Evolutionary conservation across 2,113 vertebrate genomes (phyloP).

Genomic region (Heliornis fulica): DNA sequence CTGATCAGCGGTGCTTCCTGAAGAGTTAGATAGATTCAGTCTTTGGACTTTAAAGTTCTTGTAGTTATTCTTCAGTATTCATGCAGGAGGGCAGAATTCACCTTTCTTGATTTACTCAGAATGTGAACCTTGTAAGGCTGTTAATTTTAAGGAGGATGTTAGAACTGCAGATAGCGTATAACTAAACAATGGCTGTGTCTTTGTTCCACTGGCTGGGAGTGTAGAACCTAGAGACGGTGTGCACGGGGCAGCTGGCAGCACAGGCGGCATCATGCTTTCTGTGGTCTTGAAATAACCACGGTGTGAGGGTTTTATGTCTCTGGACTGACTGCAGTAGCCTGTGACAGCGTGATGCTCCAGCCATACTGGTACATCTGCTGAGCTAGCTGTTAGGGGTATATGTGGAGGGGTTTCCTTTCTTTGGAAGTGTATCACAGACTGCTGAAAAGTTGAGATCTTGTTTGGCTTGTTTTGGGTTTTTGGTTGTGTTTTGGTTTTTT

Average conservation of each 20-base stretch:
- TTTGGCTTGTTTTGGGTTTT: background rate
- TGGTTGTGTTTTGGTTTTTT: background rate
- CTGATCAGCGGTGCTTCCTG: background rate
- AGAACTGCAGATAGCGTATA: background rate
- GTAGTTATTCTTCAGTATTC: background rate
- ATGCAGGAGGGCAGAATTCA: background rate
- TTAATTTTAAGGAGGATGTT: background rate
- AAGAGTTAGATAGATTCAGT: background rate
- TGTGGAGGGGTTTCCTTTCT: background rate
- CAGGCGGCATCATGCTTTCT: background rate
- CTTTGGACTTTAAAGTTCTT: background rate
- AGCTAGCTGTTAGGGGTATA: background rate
- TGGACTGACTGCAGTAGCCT: background rate
- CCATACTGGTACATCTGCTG: rapidly evolving
- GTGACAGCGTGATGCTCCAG: background rate
- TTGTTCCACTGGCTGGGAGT: background rate
- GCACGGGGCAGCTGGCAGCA: background rate
- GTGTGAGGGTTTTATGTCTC: background rate
- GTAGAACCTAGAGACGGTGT: background rate
- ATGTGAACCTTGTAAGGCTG: background rate
- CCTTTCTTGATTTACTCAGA: background rate
- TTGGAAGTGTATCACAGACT: background rate
- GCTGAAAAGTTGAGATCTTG: background rate
- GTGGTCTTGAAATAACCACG: background rate
- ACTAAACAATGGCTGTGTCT: background rate